Evolutionary conservation across 2,888 invertebrate genomes (phyloP).

Genomic region (Hymenopus coronatus): DNA sequence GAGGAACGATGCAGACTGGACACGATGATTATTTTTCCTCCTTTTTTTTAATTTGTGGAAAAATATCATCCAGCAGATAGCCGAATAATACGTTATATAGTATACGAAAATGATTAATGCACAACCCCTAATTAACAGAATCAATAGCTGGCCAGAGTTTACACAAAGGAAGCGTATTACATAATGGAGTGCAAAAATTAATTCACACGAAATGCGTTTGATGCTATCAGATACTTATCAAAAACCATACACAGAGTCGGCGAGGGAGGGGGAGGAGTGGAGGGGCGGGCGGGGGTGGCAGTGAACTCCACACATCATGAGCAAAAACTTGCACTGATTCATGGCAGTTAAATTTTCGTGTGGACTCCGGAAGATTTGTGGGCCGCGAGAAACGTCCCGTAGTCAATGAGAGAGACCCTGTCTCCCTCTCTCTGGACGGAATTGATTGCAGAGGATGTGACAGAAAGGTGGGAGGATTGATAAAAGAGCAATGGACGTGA

Average conservation of each 20-base stretch:
- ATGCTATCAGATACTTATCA: constrained; percentile 11
- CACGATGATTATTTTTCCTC: background rate
- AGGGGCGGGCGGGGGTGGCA: background rate
- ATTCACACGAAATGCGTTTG: background rate
- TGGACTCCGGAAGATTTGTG: constrained; percentile 1
- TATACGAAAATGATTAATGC: constrained; percentile 23
- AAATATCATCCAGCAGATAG: constrained; percentile 19
- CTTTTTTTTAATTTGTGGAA: background rate
- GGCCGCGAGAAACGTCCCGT: background rate
- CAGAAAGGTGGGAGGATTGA: background rate
- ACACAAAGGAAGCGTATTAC: constrained; percentile 20
- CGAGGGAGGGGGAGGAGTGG: background rate
- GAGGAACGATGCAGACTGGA: background rate
- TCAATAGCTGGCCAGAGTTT: constrained; percentile 17
- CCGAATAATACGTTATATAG: constrained; percentile 13
- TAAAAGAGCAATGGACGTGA: background rate
- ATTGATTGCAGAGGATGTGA: background rate
- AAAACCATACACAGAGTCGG: background rate
- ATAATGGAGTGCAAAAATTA: constrained; percentile 23
- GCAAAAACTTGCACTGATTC: constrained; percentile 11
- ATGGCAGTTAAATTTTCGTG: constrained; percentile 5
- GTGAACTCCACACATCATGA: background rate
- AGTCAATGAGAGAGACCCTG: background rate
- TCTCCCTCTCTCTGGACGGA: background rate
- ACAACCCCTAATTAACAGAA: constrained; percentile 20